Base-by-base conservation (phyloP, 1,140 invertebrate genomes). In the Ridgeia piscesae region DNA sequence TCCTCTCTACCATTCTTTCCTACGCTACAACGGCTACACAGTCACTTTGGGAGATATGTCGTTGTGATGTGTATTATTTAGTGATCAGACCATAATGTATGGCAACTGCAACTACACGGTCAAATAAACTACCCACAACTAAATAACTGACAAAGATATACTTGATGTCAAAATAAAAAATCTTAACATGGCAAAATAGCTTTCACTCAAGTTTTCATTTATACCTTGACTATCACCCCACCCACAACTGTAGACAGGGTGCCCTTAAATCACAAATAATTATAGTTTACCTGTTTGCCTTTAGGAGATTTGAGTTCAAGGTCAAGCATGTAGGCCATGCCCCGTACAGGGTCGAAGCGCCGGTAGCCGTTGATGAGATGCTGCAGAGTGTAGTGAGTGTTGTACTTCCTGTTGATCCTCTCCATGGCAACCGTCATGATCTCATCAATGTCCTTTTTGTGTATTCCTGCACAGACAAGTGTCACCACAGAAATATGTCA, bases 271-370 rank as follows among this genome's bases (percentile, higher is more conserved):
- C 27, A 77, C 58, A 31, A 21, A 77, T 2, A 77, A 77, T 77
- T 1, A 6, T 1, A 77, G 17, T 77, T 77, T 77, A 94, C 93
- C n/a, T 94, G 92, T 27, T 95, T 94, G 89, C 94, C 94, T 91
- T 93, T 92, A 21, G 93, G 95, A 50, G 95, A 95, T 88, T 96
- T 95, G 89, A 95, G 92, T 94, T 97, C 96, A 27, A 99, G 94
- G 96, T 99, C 98, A 34, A 99, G 94, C 91, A 97, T 97, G 95
- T 99, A 99, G 95, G 98, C 98, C 97, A 99, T 97, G 89, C 98
- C 98, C 94, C 98, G 96, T 0, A 98, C 97, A 14, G 98, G 97
- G 96, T 99, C 98, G 96, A 98, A 99, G 94, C 97, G 97, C 94
- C 97, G 96, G 94, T 99, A 99, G 0, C 98, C 98, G 95, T 98